Percentiles rank a stretch among this genome's conserved stretches.
phyloP scores from a whole-genome alignment of 2,113 vertebrate genomes.

The Aramus guarauna region DNA sequence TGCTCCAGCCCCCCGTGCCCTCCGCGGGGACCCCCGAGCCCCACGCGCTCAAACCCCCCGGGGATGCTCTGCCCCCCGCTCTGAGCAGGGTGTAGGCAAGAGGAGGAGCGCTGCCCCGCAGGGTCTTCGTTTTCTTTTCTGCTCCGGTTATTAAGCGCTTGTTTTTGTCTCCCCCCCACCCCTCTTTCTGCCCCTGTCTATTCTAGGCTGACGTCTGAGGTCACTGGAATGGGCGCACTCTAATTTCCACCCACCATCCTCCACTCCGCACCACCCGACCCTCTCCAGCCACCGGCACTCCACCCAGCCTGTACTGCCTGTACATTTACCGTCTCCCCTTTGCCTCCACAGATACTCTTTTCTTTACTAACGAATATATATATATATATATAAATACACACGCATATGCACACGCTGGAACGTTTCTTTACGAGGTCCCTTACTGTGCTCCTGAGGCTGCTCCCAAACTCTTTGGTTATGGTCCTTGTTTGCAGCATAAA shows the following conservation, averaged over 20 bases:
- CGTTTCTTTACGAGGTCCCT: neutral
- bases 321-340: slow-evolving; percentile 63
- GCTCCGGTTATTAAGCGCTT: slow-evolving; percentile 62
- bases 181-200: slow-evolving; percentile 67
- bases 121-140: slow-evolving; percentile 52
- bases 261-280: slow-evolving; percentile 78
- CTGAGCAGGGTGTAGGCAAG: rapidly evolving
- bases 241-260: slow-evolving; percentile 81
- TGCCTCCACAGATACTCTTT: slow-evolving; percentile 52
- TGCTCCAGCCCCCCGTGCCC: neutral
- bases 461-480: slow-evolving; percentile 39
- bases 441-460: slow-evolving; percentile 45
- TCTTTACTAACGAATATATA: slow-evolving; percentile 46
- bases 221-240: slow-evolving; percentile 96
- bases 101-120: neutral
- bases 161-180: slow-evolving; percentile 54
- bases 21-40: neutral
- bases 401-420: neutral
- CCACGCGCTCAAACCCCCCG: neutral
- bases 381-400: neutral
- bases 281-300: slow-evolving; percentile 77
- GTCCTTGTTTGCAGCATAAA: slow-evolving; percentile 44
- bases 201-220: slow-evolving; percentile 97
- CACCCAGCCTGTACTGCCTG: slow-evolving; percentile 69
- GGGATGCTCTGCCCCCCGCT: neutral